Percentiles rank a stretch among this genome's conserved stretches.
These are phyloP conservation scores for Drosophila austrosaltans DNA, from an alignment of 2,888 invertebrate genomes.

Conservation along the genomic window DNA sequence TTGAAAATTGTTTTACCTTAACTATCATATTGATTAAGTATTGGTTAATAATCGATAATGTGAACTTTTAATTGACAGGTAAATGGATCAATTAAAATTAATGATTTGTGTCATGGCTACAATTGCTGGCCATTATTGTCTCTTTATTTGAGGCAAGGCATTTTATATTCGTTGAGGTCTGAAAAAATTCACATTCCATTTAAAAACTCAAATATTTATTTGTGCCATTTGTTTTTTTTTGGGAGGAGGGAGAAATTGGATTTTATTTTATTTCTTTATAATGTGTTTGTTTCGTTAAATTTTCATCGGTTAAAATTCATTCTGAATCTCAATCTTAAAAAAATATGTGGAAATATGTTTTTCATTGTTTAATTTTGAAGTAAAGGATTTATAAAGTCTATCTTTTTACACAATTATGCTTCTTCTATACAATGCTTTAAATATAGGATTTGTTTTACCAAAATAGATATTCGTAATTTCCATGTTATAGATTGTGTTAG, in stretches of 20 bases:
- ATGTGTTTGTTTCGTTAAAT: not conserved
- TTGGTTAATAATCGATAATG: not conserved
- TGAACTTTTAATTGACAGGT: too few relatives aligned
- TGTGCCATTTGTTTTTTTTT: not conserved
- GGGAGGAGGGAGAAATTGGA: not conserved
- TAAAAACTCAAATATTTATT: conserved; percentile 1
- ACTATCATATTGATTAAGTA: too few relatives aligned
- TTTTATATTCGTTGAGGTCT: not conserved
- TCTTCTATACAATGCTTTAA: too few relatives aligned
- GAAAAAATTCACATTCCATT: not conserved
- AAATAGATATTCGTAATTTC: too few relatives aligned
- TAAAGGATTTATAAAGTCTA: too few relatives aligned
- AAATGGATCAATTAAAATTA: too few relatives aligned
- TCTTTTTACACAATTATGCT: too few relatives aligned
- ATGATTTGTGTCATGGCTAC: not conserved
- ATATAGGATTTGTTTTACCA: too few relatives aligned
- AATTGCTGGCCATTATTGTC: not conserved
- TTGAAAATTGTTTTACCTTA: too few relatives aligned
- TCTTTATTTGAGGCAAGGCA: not conserved
- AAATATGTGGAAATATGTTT: too few relatives aligned
- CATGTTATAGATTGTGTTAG: not conserved
- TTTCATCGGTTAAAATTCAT: not conserved
- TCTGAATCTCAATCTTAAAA: not conserved
- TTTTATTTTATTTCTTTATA: not conserved
- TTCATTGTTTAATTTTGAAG: too few relatives aligned